phyloP scores from a whole-genome alignment of 2,888 invertebrate species.

The Polymixis lichenea region DNA sequence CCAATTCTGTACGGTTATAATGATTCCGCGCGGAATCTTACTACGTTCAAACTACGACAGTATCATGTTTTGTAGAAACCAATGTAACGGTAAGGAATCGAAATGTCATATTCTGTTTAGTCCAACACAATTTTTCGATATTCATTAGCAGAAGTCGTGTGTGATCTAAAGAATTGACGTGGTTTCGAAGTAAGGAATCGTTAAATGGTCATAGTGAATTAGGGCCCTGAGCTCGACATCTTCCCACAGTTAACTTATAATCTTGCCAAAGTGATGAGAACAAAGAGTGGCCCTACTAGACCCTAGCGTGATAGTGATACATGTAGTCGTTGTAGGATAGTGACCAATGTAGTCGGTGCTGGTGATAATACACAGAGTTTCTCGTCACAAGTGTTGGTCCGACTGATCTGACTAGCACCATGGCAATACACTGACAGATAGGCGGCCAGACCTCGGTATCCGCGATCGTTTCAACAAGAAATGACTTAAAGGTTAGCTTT shows the following conservation, averaged over 20 bases:
- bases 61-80: too few relatives aligned
- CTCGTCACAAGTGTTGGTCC: slow-evolving; percentile 53
- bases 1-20: too few relatives aligned
- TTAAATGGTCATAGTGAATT: too few relatives aligned
- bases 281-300: not conserved
- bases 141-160: too few relatives aligned
- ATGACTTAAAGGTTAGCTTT: not conserved
- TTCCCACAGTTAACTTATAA: not conserved
- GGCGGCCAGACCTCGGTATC: slow-evolving; percentile 47
- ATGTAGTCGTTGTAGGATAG: not conserved
- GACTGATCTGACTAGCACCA: slow-evolving; percentile 56
- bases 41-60: too few relatives aligned
- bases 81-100: too few relatives aligned
- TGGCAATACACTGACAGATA: slow-evolving; percentile 56
- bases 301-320: slow-evolving; percentile 28
- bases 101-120: too few relatives aligned
- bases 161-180: too few relatives aligned
- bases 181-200: too few relatives aligned
- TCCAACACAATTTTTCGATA: too few relatives aligned
- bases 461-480: slow-evolving; percentile 14
- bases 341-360: slow-evolving; percentile 24
- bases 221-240: not conserved
- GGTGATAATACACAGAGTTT: slow-evolving; percentile 42
- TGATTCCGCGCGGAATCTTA: too few relatives aligned
- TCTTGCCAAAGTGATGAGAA: not conserved